Percentiles rank a stretch among this genome's conserved stretches.
phyloP scores from a whole-genome alignment of 1,140 invertebrate species.

The Uloborus diversus region DNA sequence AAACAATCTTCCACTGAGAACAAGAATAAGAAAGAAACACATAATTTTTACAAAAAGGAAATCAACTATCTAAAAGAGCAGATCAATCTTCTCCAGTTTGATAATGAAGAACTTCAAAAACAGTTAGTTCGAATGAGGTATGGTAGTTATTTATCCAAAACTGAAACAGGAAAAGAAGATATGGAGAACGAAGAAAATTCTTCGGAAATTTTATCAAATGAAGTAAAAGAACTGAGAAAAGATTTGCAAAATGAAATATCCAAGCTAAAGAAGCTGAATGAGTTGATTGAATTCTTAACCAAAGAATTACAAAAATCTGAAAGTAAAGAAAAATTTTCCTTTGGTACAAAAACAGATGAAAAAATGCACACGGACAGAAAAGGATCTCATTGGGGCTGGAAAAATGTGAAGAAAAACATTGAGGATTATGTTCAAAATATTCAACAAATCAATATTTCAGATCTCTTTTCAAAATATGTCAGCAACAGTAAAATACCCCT shows the following conservation, averaged over 20 bases:
- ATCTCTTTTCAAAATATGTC: constrained; percentile 16
- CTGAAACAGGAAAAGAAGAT: neutral
- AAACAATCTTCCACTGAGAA: constrained; percentile 13
- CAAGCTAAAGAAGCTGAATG: constrained; percentile 20
- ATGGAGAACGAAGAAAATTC: neutral
- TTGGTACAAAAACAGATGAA: neutral
- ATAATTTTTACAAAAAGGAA: constrained; percentile 9
- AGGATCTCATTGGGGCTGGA: constrained; percentile 13
- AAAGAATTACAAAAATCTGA: neutral
- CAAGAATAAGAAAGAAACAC: neutral
- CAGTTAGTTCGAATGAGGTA: constrained; percentile 17
- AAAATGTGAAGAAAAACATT: constrained; percentile 6
- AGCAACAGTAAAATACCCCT: constrained; percentile 4
- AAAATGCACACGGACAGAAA: neutral
- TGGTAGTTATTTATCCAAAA: neutral
- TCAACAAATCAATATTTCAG: constrained; percentile 18
- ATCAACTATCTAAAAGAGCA: constrained; percentile 25
- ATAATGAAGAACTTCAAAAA: constrained; percentile 17
- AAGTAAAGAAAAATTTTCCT: neutral
- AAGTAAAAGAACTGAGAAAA: neutral
- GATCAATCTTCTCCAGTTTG: neutral
- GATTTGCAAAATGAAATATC: neutral
- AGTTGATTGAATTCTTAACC: neutral
- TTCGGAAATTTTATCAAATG: neutral
- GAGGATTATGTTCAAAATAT: neutral